phyloP scores from a whole-genome alignment of 2,797 vertebrate species.

The Limosa lapponica region DNA sequence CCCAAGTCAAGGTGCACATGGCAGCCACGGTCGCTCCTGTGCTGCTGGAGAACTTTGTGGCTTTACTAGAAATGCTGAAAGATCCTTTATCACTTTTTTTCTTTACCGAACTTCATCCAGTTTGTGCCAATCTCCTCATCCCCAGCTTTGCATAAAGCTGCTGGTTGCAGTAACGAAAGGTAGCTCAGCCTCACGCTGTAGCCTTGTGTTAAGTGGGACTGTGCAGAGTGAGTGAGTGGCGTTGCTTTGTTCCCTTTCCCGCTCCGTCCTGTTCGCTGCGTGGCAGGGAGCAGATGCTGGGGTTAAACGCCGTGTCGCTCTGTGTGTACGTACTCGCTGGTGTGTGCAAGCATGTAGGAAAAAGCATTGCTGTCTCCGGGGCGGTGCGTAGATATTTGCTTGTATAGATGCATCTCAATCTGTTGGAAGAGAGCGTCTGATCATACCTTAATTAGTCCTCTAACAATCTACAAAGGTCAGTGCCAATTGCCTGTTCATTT shows the following conservation, averaged over 20 bases:
- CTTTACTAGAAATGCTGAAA: neutral
- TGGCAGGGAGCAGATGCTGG: neutral
- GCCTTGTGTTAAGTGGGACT: neutral
- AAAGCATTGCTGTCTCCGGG: neutral
- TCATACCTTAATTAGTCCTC: conserved; percentile 82
- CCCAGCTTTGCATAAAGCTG: neutral
- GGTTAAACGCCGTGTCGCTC: fast-evolving
- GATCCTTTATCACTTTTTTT: neutral
- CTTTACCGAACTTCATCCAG: neutral
- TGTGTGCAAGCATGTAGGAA: neutral
- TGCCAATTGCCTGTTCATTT: conserved; percentile 80
- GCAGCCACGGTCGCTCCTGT: neutral
- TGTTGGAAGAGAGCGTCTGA: conserved; percentile 74
- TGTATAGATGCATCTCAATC: conserved; percentile 68
- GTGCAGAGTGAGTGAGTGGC: fast-evolving
- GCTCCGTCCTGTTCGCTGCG: fast-evolving
- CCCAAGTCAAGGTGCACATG: fast-evolving
- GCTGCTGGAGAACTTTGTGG: neutral
- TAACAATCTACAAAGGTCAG: conserved; percentile 82
- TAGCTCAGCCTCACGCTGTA: neutral
- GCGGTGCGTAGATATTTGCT: neutral
- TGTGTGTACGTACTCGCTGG: fast-evolving
- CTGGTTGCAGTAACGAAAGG: neutral
- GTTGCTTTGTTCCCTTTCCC: fast-evolving
- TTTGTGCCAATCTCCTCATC: neutral